Conservation (phyloP, 2,888 invertebrate species). For the Cyclophora punctaria region DNA sequence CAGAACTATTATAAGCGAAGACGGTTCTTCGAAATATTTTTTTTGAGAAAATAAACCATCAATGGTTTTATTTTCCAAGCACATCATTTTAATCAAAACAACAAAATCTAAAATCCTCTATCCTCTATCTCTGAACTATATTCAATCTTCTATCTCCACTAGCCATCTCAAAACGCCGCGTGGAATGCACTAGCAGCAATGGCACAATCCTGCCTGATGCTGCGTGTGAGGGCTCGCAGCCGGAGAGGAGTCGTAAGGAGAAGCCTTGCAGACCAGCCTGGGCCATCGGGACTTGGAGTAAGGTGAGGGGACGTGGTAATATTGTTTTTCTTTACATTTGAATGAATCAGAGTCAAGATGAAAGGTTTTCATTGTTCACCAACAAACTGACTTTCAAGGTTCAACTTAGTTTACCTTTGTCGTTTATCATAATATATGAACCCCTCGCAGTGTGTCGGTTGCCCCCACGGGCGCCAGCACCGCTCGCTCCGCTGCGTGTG, state of each 20-base stretch:
- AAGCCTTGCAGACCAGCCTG: conserved; percentile 90
- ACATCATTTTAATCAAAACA: too few species aligned
- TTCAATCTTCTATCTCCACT: too few species aligned
- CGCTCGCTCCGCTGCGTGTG: conserved; percentile 94
- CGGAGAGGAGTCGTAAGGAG: conserved; percentile 86
- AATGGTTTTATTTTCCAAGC: too few species aligned
- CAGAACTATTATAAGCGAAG: not conserved
- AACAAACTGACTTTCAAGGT: too few species aligned
- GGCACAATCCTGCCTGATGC: conserved; percentile 40
- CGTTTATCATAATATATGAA: too few species aligned
- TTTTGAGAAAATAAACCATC: not conserved
- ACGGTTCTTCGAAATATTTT: conserved; percentile 10
- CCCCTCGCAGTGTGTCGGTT: too few species aligned
- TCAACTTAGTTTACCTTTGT: too few species aligned
- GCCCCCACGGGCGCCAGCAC: conserved; percentile 86
- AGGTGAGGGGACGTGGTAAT: conserved; percentile 71
- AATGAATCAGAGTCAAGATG: too few species aligned
- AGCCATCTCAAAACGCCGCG: conserved; percentile 56
- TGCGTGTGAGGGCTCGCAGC: conserved; percentile 83
- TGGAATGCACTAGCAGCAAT: conserved; percentile 68
- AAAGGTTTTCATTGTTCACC: too few species aligned
- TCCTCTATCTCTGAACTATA: too few species aligned
- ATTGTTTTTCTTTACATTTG: not conserved
- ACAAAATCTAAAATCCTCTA: too few species aligned
- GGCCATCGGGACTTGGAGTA: conserved; percentile 94